A percentile compares a stretch with the other conserved stretches of the same genome.
phyloP scores from a whole-genome alignment of 2,888 invertebrate species.

The Netelia inedita region DNA sequence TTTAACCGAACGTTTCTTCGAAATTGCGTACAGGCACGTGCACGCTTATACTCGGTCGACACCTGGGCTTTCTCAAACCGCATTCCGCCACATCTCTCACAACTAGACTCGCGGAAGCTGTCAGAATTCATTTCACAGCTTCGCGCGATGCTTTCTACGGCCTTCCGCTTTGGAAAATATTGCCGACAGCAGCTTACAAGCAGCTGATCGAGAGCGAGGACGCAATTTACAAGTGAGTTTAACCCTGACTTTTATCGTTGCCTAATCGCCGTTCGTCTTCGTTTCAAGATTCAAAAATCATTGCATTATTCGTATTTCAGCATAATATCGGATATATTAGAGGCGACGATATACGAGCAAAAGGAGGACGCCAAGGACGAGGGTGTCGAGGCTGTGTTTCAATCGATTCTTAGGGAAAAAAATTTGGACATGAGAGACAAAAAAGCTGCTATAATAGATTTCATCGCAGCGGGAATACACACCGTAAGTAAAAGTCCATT shows the following conservation, averaged over 20 bases:
- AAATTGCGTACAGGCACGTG: slow-evolving; percentile 88
- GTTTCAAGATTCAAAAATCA: not conserved
- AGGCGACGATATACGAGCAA: slow-evolving; percentile 88
- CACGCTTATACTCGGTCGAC: slow-evolving; percentile 91
- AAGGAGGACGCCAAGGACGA: slow-evolving; percentile 87
- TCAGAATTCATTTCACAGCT: slow-evolving; percentile 92
- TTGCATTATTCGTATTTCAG: slow-evolving; percentile 81
- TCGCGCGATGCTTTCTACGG: slow-evolving; percentile 94
- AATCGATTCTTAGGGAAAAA: slow-evolving; percentile 90
- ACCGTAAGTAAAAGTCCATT: slow-evolving; percentile 87
- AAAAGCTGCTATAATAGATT: slow-evolving; percentile 94
- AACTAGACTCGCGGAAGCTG: slow-evolving; percentile 90
- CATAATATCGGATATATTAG: slow-evolving; percentile 92
- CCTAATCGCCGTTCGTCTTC: not conserved
- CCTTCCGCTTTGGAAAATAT: slow-evolving; percentile 93
- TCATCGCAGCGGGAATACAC: slow-evolving; percentile 94
- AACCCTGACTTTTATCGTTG: not conserved
- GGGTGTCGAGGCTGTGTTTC: slow-evolving; percentile 90
- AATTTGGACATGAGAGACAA: slow-evolving; percentile 92
- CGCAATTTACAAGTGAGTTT: slow-evolving; percentile 91
- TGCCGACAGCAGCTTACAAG: slow-evolving; percentile 90
- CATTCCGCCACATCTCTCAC: slow-evolving; percentile 87
- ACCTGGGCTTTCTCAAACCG: slow-evolving; percentile 90
- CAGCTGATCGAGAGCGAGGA: slow-evolving; percentile 91
- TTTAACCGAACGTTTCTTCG: slow-evolving; percentile 68